Conservation (phyloP, 2,888 invertebrate genomes). For the Dolomedes plantarius region DNA sequence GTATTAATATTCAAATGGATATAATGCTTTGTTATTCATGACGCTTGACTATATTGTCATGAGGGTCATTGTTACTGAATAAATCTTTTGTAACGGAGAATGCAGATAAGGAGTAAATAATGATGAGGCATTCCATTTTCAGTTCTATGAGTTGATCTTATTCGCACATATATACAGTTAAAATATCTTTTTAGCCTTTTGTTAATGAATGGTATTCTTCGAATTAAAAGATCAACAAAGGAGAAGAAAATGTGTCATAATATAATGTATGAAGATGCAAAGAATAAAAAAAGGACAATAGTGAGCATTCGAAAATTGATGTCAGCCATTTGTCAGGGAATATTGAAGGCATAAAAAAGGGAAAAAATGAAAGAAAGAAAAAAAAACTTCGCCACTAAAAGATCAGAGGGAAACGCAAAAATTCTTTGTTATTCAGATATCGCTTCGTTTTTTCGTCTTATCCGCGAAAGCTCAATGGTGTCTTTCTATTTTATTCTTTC, state of each 20-base stretch:
- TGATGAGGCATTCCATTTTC: too few relatives aligned
- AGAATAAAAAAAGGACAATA: not conserved
- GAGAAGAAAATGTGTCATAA: not conserved
- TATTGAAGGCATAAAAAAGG: not conserved
- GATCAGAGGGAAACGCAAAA: conserved; percentile 23
- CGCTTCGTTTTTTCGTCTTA: conserved; percentile 17
- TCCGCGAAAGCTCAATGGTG: not conserved
- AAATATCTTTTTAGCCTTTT: not conserved
- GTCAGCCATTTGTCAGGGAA: not conserved
- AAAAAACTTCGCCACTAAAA: not conserved
- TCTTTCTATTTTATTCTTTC: not conserved
- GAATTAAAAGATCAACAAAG: not conserved
- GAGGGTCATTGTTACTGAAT: too few relatives aligned
- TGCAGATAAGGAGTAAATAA: too few relatives aligned
- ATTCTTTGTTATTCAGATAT: conserved; percentile 66
- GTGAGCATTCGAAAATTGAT: not conserved
- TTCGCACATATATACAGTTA: not conserved
- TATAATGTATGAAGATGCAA: not conserved
- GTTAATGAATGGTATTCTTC: not conserved
- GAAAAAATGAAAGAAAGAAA: not conserved
- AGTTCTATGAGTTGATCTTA: not conserved
- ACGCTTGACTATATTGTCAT: too few relatives aligned
- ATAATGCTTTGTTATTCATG: too few relatives aligned
- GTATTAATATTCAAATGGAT: too few relatives aligned
- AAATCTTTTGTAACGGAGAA: too few relatives aligned